Evolutionary conservation across 1,140 invertebrate species (phyloP), one percentile per base, ranked within the genome.

Genomic region (Halictus rubicundus): DNA sequence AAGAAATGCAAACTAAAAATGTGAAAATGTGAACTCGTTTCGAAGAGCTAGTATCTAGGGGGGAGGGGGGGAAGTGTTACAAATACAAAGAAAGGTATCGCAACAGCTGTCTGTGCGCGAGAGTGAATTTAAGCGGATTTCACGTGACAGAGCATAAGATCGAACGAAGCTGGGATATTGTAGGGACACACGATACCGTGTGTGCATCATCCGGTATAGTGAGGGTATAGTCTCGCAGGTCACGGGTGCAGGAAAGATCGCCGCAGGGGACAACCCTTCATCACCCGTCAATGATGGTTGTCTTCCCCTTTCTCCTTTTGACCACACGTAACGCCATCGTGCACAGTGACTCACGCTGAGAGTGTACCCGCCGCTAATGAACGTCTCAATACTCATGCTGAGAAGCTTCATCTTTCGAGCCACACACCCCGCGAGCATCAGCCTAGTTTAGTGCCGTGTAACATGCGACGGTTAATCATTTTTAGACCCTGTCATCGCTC

Each of bases 231-330:
- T 88, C 83, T 81, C 83, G 79, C 82, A 80, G 88, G 87, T 89
- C 87, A 89, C 63, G 77, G 57, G 32, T 82, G 59, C 81, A 78
- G 81, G 78, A 80, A 78, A 84, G 74, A 63, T 78, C 90, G 79
- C 90, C 87, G 78, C 89, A 81, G 88, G 89, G 88, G 82, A 88
- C 84, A 85, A 89, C 87, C 88, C 89, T 90, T 90, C 89, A 89
- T 89, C 88, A 86, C 86, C 81, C 86, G 84, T 90, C 88, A 90
- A 89, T 90, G 85, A 71, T 64, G 74, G 49, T 71, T 68, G 66
- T 64, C 79, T 59, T 49, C 16, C 68, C 27, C 64, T 57, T 69
- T 60, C 32, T 78, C 27, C 64, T 49, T 63, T 32, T 80, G 68
- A 73, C 60, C 78, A 75, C 84, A 83, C 78, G 84, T 83, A 83